Percentiles rank a stretch among this genome's conserved stretches.
Conservation (phyloP, 1,140 invertebrate genomes). For the Cylas formicarius region DNA sequence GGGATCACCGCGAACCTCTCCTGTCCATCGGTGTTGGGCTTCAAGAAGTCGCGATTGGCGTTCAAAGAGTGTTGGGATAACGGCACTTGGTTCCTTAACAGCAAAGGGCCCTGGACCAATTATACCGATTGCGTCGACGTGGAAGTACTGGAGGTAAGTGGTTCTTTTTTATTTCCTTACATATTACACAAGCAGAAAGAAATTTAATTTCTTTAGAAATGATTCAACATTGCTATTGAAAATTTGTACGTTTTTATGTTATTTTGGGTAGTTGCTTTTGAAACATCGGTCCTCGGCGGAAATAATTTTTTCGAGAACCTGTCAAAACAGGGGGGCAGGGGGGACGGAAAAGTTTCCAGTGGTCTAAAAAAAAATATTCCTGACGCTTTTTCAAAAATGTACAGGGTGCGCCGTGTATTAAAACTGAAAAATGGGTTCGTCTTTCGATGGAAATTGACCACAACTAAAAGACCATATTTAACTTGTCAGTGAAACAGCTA, state of each 20-base stretch:
- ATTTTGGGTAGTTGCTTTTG: not conserved
- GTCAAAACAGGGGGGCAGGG: too few relatives aligned
- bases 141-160: constrained; percentile 57
- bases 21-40: constrained; percentile 55
- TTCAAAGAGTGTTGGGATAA: constrained; percentile 36
- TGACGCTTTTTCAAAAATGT: too few relatives aligned
- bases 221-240: constrained; percentile 1
- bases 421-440: too few relatives aligned
- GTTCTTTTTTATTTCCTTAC: not conserved
- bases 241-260: constrained; percentile 7
- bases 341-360: too few relatives aligned
- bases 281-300: too few relatives aligned
- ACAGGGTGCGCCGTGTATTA: too few relatives aligned
- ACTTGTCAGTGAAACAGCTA: too few relatives aligned
- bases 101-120: constrained; percentile 58
- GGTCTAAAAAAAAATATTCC: too few relatives aligned
- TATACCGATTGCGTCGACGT: constrained; percentile 73
- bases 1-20: constrained; percentile 48
- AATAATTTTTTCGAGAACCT: too few relatives aligned
- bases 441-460: too few relatives aligned
- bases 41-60: constrained; percentile 37
- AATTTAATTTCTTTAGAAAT: not conserved
- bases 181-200: too few relatives aligned
- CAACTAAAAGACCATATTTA: too few relatives aligned
- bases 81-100: constrained; percentile 34